A percentile compares a stretch with the other conserved stretches of the same genome.
phyloP scores from a whole-genome alignment of 2,888 invertebrate genomes.

The Morpho achilles region DNA sequence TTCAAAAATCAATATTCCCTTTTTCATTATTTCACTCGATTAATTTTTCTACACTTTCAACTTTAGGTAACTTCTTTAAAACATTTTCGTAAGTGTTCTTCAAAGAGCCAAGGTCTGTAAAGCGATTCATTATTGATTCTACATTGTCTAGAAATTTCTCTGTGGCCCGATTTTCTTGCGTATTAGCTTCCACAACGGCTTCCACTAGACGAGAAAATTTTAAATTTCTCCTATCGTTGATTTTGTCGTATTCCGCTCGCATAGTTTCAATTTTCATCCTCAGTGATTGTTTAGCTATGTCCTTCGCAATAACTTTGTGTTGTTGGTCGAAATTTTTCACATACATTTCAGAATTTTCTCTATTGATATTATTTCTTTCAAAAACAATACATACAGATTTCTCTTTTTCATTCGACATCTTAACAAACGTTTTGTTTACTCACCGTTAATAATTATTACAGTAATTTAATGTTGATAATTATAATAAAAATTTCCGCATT shows the following conservation, averaged over 20 bases:
- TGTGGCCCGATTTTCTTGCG: slow-evolving; percentile 33
- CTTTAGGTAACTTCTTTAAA: slow-evolving; percentile 30
- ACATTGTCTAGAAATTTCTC: slow-evolving; percentile 42
- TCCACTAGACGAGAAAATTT: slow-evolving; percentile 24
- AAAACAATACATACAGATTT: slow-evolving; percentile 7
- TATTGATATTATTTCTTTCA: slow-evolving; percentile 8
- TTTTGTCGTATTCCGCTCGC: slow-evolving; percentile 21
- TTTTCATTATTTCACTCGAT: background rate
- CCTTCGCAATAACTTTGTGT: slow-evolving; percentile 14
- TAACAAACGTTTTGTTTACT: background rate
- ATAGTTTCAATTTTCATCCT: slow-evolving; percentile 24
- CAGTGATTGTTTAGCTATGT: slow-evolving; percentile 23
- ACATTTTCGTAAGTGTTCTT: slow-evolving; percentile 22
- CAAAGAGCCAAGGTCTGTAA: slow-evolving; percentile 31
- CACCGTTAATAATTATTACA: too few species aligned
- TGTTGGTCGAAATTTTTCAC: slow-evolving; percentile 9
- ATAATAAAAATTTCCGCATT: too few species aligned
- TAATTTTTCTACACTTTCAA: slow-evolving; percentile 1
- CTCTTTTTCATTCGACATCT: slow-evolving; percentile 7
- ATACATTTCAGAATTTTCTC: slow-evolving; percentile 6
- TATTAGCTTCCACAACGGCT: slow-evolving; percentile 27
- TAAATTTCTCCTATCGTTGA: slow-evolving; percentile 19
- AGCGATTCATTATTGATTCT: slow-evolving; percentile 35
- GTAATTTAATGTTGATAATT: too few species aligned
- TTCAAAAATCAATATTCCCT: background rate